Evolutionary conservation across 1,140 invertebrate genomes (phyloP).

Genomic region (Bombus vancouverensis): DNA sequence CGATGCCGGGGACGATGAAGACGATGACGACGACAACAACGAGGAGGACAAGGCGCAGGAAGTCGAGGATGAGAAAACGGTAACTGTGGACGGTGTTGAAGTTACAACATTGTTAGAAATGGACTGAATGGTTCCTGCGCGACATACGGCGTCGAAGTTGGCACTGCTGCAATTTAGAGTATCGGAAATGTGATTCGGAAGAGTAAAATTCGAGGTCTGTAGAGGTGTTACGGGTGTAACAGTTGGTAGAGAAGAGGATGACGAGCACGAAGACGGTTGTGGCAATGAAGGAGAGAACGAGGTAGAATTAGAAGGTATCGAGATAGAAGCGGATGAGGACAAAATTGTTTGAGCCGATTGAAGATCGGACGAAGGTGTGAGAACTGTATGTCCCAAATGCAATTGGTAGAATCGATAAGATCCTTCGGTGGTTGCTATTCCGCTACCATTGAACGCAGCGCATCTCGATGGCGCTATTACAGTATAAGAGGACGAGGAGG

Average conservation of each 20-base stretch:
- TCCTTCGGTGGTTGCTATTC: not conserved
- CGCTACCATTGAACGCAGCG: not conserved
- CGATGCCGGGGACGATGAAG: constrained; percentile 32
- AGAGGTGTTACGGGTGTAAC: not conserved
- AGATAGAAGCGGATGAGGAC: constrained; percentile 28
- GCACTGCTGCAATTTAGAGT: not conserved
- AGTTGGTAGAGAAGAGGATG: constrained; percentile 14
- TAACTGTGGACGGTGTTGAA: not conserved
- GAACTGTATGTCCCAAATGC: constrained; percentile 57
- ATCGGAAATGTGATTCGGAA: constrained; percentile 11
- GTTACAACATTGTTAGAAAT: not conserved
- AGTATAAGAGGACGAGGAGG: constrained; percentile 58
- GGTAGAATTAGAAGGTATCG: constrained; percentile 27
- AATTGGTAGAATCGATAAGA: constrained; percentile 58
- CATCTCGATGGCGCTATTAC: constrained; percentile 71
- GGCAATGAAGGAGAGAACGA: constrained; percentile 11
- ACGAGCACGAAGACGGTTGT: constrained; percentile 23
- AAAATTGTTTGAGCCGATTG: constrained; percentile 71
- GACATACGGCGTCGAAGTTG: not conserved
- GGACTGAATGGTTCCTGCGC: not conserved
- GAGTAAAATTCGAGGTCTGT: not conserved
- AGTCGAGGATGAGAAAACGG: constrained; percentile 18
- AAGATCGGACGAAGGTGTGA: constrained; percentile 61
- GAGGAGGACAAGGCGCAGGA: constrained; percentile 17
- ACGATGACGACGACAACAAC: constrained; percentile 36